Evolutionary conservation across 2,113 vertebrate genomes (phyloP).

Genomic region (Psilopogon haemacephalus): DNA sequence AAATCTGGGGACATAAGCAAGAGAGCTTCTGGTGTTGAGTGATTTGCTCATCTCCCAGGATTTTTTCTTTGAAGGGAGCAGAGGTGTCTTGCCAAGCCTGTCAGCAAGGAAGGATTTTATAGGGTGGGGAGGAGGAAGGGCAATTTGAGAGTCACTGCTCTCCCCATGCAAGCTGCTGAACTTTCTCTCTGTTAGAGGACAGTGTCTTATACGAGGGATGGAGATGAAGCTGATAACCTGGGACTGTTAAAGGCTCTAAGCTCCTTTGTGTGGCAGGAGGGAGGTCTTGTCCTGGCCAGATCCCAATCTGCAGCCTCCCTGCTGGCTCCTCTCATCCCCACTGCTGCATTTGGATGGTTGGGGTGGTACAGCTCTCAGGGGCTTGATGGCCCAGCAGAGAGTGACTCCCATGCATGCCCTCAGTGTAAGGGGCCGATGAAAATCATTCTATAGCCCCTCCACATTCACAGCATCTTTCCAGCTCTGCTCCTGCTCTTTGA

Average conservation of each 20-base stretch:
- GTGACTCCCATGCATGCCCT: accelerated
- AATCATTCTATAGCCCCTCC: not conserved
- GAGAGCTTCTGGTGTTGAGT: not conserved
- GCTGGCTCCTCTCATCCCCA: not conserved
- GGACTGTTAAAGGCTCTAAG: not conserved
- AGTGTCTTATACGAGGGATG: not conserved
- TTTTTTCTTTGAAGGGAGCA: not conserved
- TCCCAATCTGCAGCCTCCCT: not conserved
- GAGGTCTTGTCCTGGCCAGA: not conserved
- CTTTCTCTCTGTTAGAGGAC: not conserved
- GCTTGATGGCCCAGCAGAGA: not conserved
- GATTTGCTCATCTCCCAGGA: not conserved
- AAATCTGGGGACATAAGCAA: not conserved
- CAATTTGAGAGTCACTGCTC: not conserved
- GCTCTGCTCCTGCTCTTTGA: not conserved
- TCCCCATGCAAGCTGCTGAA: not conserved
- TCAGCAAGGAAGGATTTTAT: not conserved
- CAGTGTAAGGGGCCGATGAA: not conserved
- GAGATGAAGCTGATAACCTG: not conserved
- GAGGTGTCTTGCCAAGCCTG: not conserved
- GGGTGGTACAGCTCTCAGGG: accelerated
- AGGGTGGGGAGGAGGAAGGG: not conserved
- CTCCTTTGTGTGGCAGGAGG: not conserved
- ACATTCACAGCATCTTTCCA: accelerated
- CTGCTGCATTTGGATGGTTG: not conserved